phyloP scores from a whole-genome alignment of 2,888 invertebrate genomes.

The Magallana nippona region DNA sequence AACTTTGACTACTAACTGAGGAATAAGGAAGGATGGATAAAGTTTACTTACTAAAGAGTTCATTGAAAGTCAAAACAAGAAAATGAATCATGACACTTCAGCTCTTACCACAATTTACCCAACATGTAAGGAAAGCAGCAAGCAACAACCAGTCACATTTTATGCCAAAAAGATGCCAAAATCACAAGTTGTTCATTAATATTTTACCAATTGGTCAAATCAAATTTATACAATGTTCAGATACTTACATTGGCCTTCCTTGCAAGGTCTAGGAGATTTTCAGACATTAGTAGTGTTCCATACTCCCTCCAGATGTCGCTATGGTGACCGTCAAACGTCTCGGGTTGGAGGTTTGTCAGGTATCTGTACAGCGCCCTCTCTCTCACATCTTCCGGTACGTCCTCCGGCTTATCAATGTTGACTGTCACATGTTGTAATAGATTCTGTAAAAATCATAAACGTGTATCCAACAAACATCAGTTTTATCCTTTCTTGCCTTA shows the following conservation, averaged over 20 bases:
- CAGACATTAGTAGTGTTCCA: not conserved
- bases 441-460: not conserved
- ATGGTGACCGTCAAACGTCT: not conserved
- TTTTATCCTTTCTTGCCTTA: not conserved
- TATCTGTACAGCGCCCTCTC: slow-evolving; percentile 16
- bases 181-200: too few relatives aligned
- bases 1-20: too few relatives aligned
- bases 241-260: slow-evolving; percentile 2
- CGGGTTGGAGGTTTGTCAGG: not conserved
- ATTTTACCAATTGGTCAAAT: too few relatives aligned
- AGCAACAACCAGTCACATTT: too few relatives aligned
- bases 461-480: not conserved
- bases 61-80: too few relatives aligned
- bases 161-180: too few relatives aligned
- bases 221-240: not conserved
- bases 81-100: too few relatives aligned
- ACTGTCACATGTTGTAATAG: not conserved
- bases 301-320: not conserved
- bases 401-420: not conserved
- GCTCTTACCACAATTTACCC: too few relatives aligned
- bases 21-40: too few relatives aligned
- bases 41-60: too few relatives aligned
- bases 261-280: slow-evolving; percentile 10
- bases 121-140: too few relatives aligned
- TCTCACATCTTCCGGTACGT: not conserved